Conservation (phyloP, 2,888 invertebrate genomes). For the Cheilosia pagana region DNA sequence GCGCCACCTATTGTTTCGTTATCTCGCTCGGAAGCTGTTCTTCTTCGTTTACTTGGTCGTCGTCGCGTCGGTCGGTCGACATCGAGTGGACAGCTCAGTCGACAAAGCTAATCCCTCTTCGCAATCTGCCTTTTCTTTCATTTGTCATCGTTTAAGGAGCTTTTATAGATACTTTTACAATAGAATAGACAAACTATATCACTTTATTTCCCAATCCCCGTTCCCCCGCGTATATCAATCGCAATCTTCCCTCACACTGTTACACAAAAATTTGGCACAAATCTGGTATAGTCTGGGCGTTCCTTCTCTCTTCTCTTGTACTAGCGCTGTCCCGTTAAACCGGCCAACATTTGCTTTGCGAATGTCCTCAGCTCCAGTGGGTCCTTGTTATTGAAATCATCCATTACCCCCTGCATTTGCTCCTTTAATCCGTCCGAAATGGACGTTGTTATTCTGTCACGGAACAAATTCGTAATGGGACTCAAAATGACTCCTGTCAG, state of each 20-base stretch:
- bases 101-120: constrained; percentile 24
- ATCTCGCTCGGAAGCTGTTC: constrained; percentile 27
- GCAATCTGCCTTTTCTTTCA: constrained; percentile 7
- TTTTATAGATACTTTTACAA: constrained; percentile 50
- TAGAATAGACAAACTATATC: constrained; percentile 68
- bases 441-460: constrained; percentile 81
- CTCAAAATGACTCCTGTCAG: constrained; percentile 81
- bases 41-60: constrained; percentile 19
- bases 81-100: constrained; percentile 20
- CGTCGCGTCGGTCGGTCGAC: too few relatives aligned
- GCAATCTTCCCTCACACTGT: neutral
- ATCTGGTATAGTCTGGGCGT: constrained; percentile 40
- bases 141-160: constrained; percentile 60
- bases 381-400: constrained; percentile 82
- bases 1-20: constrained; percentile 41
- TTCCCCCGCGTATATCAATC: neutral
- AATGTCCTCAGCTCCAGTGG: constrained; percentile 80
- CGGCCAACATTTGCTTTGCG: constrained; percentile 79
- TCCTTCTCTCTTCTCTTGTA: neutral
- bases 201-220: constrained; percentile 57
- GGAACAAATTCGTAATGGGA: constrained; percentile 82
- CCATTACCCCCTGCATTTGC: constrained; percentile 81
- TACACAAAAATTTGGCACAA: constrained; percentile 64
- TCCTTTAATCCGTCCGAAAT: constrained; percentile 82
- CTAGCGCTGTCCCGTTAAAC: constrained; percentile 78